These are phyloP conservation scores for Sphaeridia pumilis DNA, from an alignment of 2,888 invertebrate genomes.

Conservation along the genomic window DNA sequence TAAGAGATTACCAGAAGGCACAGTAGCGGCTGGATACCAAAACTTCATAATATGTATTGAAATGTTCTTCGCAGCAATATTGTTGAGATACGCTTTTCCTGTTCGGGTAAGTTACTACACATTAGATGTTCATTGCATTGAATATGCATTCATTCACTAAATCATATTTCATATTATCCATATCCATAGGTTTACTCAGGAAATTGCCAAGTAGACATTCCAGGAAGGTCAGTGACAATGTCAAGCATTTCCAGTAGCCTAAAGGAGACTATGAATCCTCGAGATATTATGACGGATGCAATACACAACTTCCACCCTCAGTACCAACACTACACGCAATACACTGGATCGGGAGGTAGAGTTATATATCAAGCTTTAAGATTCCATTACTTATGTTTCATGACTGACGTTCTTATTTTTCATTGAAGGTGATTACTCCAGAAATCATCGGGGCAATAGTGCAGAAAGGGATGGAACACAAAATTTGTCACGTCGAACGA, in stretches of 20 bases:
- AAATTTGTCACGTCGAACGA: neutral
- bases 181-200: slow-evolving; percentile 66
- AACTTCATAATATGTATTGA: slow-evolving; percentile 99
- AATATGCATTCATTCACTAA: neutral
- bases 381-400: neutral
- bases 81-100: slow-evolving; percentile 94
- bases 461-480: slow-evolving; percentile 12
- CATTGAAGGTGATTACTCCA: slow-evolving; percentile 12
- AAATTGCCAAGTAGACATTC: slow-evolving; percentile 63
- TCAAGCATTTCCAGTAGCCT: slow-evolving; percentile 98
- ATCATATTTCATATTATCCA: neutral
- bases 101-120: slow-evolving; percentile 38
- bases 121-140: neutral
- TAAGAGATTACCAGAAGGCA: slow-evolving; percentile 64
- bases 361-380: too few species aligned
- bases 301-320: slow-evolving; percentile 99
- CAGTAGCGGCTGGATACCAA: slow-evolving; percentile 98
- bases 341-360: slow-evolving; percentile 74
- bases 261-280: slow-evolving; percentile 96
- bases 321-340: slow-evolving; percentile 98
- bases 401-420: neutral
- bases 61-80: slow-evolving; percentile 95
- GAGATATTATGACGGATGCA: slow-evolving; percentile 99
- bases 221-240: slow-evolving; percentile 89
- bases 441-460: slow-evolving; percentile 17